Percentiles rank a stretch among this genome's conserved stretches.
Conservation (phyloP, 2,888 invertebrate genomes). For the Orthosia gothica region DNA sequence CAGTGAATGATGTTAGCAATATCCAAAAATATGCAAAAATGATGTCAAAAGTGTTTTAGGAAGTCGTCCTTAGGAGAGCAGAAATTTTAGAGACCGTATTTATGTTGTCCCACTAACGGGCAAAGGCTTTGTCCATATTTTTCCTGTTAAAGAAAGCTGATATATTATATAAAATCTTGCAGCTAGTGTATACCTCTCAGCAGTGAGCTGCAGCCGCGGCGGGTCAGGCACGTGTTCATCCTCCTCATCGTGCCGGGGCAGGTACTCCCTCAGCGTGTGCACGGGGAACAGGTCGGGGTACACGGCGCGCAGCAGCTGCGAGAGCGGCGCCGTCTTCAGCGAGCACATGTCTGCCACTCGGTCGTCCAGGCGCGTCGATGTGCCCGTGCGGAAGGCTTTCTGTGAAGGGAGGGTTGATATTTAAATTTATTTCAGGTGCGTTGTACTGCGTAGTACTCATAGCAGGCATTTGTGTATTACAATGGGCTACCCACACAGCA, state of each 20-base stretch:
- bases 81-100: too few relatives aligned
- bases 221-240: slow-evolving; percentile 91
- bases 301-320: slow-evolving; percentile 95
- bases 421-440: neutral
- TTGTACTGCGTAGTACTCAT: too few relatives aligned
- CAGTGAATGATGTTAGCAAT: too few relatives aligned
- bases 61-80: too few relatives aligned
- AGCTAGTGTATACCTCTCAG: slow-evolving; percentile 95
- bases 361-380: slow-evolving; percentile 97
- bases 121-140: too few relatives aligned
- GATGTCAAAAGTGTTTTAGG: too few relatives aligned
- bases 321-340: slow-evolving; percentile 97
- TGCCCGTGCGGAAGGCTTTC: slow-evolving; percentile 97
- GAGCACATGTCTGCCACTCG: slow-evolving; percentile 98
- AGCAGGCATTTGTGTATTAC: too few relatives aligned
- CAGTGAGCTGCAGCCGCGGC: slow-evolving; percentile 96
- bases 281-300: slow-evolving; percentile 98
- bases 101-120: too few relatives aligned
- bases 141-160: too few relatives aligned
- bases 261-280: slow-evolving; percentile 91
- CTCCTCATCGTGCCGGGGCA: slow-evolving; percentile 69
- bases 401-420: slow-evolving; percentile 74
- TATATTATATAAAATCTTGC: too few relatives aligned
- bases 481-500: too few relatives aligned
- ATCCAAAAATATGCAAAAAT: too few relatives aligned